Evolutionary conservation across 35 echinoderm and acorn worm species (phyloP).

Genomic region (Anneissia japonica): DNA sequence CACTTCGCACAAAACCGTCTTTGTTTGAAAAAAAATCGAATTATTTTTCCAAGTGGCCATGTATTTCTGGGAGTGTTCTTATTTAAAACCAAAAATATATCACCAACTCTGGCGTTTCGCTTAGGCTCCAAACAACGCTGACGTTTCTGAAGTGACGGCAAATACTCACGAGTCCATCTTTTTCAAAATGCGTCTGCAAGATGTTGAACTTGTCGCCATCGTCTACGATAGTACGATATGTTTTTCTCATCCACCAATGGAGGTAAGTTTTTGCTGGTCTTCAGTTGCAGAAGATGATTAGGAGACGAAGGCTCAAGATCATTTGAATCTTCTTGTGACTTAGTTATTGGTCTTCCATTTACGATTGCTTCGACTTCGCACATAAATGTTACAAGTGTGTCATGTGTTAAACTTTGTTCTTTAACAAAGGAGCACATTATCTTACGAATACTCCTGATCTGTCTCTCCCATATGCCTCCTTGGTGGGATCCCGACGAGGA

Average conservation of each 20-base stretch:
- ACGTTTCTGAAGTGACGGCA: slow-evolving; percentile 4
- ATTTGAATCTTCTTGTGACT: background rate
- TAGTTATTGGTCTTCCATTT: background rate
- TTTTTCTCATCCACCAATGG: background rate
- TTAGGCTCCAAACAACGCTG: background rate
- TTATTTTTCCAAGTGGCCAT: no score
- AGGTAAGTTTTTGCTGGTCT: background rate
- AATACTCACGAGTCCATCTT: slow-evolving; percentile 36
- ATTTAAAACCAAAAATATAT: no score
- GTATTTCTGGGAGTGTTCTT: no score
- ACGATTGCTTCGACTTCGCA: background rate
- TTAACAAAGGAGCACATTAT: background rate
- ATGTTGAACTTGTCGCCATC: slow-evolving; percentile 53
- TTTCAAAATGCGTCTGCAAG: slow-evolving; percentile 34
- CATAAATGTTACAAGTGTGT: background rate
- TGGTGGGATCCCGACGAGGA: background rate
- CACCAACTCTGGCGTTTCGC: slow-evolving; percentile 10
- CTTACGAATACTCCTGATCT: background rate
- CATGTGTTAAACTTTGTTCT: background rate
- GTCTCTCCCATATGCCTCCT: slow-evolving; percentile 18
- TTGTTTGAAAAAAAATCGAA: no score
- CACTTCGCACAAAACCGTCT: no score
- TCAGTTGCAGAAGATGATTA: background rate
- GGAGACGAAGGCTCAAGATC: background rate
- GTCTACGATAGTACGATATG: slow-evolving; percentile 36